These are phyloP conservation scores for Cyprinodon diabolis DNA, from an alignment of 2,797 vertebrate genomes.

Conservation along the genomic window DNA sequence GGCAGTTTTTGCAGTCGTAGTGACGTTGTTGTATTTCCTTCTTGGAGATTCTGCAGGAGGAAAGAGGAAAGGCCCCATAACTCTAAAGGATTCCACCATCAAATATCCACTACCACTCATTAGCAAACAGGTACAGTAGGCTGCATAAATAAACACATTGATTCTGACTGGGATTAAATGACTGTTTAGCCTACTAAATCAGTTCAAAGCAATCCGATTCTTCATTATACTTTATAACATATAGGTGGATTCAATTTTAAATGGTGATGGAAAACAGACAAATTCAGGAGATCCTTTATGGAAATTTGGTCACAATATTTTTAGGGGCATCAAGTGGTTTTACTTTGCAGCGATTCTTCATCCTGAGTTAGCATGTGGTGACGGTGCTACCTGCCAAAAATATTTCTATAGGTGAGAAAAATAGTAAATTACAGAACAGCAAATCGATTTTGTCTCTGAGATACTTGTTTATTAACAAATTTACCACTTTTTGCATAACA, in stretches of 20 bases:
- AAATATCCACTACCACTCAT: slow-evolving; percentile 69
- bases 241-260: too few species aligned
- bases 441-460: not conserved
- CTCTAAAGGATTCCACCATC: slow-evolving; percentile 57
- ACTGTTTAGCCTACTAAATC: not conserved
- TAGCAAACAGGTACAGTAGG: slow-evolving; percentile 60
- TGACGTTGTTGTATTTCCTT: slow-evolving; percentile 51
- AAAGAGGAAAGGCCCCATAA: slow-evolving; percentile 51
- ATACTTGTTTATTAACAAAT: too few species aligned
- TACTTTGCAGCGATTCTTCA: too few species aligned
- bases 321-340: too few species aligned
- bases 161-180: not conserved
- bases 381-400: too few species aligned
- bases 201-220: too few species aligned
- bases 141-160: not conserved
- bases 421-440: not conserved
- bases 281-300: too few species aligned
- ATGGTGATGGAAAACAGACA: too few species aligned
- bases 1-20: slow-evolving; percentile 28
- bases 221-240: not conserved
- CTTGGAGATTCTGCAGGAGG: slow-evolving; percentile 26
- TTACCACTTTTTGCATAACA: not conserved
- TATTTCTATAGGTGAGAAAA: not conserved
- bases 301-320: too few species aligned
- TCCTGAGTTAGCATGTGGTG: too few species aligned